Base-by-base conservation (phyloP, 2,888 invertebrate genomes). In the Sclerodermus sp. region DNA sequence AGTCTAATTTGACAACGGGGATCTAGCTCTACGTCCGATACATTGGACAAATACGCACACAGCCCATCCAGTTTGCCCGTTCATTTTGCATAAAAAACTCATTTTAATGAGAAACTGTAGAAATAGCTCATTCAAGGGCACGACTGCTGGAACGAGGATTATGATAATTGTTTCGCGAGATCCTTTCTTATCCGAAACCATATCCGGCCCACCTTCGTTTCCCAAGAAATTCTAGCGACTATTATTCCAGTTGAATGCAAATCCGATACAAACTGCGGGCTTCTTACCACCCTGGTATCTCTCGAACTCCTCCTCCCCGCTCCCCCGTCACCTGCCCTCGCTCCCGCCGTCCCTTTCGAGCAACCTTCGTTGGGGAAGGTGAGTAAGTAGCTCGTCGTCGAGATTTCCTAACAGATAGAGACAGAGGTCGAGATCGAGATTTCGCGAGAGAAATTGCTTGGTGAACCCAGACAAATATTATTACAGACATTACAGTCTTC, bases 211-310 rank as follows among this genome's bases (percentile, higher is more conserved):
- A 10, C n/a, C 42, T 14, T 17, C 43, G 34, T 42, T 49, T 51
- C 30, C 52, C 42, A n/a, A 32, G 42, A 53, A 61, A 53, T 55
- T 55, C 54, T 29, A 40, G 8, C 53, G 48, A 41, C 56, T 55
- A 63, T 64, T 63, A 64, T 60, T 58, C 53, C 37, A 38, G 31
- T 46, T 49, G 53, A 64, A 64, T 63, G 62, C 55, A 63, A 63
- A 63, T 63, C 56, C 62, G 58, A 63, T 64, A 63, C 61, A 63
- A 63, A 64, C 55, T 58, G 58, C 53, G 48, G 47, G 38, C 18
- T 58, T 56, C 42, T 53, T 54, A 54, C 64, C 53, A 53, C 50
- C 45, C 60, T 46, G 47, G 47, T 50, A 31, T 45, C 34, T 49
- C 49, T 31, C 48, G 57, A 60, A 60, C 60, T 61, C 56, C 39